Percentiles rank a stretch among this genome's conserved stretches.
phyloP scores from a whole-genome alignment of 2,797 vertebrate species.

The Lates japonicus region DNA sequence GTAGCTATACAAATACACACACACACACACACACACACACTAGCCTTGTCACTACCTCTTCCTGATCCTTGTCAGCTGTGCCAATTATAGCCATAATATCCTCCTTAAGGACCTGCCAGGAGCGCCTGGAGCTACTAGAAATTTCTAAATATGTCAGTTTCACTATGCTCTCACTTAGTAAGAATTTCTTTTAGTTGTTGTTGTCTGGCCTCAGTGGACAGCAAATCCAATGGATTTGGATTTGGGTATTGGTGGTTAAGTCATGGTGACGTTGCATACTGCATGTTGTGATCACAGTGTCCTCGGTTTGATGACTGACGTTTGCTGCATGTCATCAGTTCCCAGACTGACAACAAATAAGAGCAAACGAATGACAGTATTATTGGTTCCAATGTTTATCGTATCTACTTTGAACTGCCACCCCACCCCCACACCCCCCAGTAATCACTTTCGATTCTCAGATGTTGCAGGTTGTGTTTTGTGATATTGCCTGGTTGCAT shows the following conservation, averaged over 20 bases:
- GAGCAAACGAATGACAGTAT: no score
- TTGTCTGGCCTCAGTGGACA: not conserved
- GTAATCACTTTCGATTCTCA: conserved; percentile 2
- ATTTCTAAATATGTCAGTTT: conserved; percentile 4
- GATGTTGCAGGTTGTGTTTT: conserved; percentile 18
- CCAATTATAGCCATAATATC: conserved; percentile 33
- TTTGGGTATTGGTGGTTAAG: not conserved
- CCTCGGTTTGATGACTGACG: not conserved
- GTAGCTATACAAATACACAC: not conserved
- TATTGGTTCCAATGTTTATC: not conserved
- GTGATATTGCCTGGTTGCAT: conserved; percentile 44
- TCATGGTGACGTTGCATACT: not conserved
- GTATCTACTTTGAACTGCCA: not conserved
- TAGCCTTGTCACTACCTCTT: not conserved
- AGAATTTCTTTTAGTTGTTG: not conserved
- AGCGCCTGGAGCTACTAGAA: not conserved
- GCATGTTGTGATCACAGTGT: not conserved
- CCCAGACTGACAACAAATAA: no score
- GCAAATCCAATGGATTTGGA: not conserved
- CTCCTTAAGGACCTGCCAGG: conserved; percentile 1
- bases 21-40: not conserved
- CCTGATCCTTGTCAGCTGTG: conserved; percentile 32
- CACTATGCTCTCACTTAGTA: not conserved
- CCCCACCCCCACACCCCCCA: not conserved
- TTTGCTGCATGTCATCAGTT: no score